These are phyloP conservation scores for Verasper variegatus DNA, from an alignment of 2,113 vertebrate species.

Conservation along the genomic window DNA sequence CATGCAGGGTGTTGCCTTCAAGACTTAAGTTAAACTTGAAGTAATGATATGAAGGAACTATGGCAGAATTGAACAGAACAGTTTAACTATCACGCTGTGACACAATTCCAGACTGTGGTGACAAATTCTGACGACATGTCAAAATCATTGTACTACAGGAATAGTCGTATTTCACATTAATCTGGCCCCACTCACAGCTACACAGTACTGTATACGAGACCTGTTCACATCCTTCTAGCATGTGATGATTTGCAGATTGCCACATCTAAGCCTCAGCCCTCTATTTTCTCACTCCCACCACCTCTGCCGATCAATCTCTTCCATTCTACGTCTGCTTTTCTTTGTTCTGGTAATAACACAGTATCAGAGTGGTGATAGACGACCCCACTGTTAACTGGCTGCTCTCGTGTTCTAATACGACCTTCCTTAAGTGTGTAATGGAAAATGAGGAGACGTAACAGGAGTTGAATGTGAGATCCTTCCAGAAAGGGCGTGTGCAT, in stretches of 20 bases:
- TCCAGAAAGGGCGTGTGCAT: background rate
- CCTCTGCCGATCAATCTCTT: constrained; percentile 1
- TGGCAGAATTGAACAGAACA: background rate
- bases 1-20: background rate
- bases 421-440: background rate
- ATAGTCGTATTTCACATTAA: background rate
- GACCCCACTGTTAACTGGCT: background rate
- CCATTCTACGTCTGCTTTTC: background rate
- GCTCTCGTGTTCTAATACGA: background rate
- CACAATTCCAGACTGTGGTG: background rate
- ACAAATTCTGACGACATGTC: constrained; percentile 1
- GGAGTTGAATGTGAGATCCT: background rate
- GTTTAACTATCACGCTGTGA: background rate
- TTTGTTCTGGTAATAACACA: constrained; percentile 14
- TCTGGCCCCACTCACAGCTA: background rate
- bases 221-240: constrained; percentile 19
- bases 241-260: constrained; percentile 28
- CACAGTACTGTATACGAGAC: no score
- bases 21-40: background rate
- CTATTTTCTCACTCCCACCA: background rate
- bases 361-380: background rate
- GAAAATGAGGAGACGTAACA: background rate
- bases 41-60: background rate
- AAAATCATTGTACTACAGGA: background rate
- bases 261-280: constrained; percentile 27